Percentiles rank a stretch among this genome's conserved stretches.
These are phyloP conservation scores for Numida meleagris DNA, from an alignment of 2,113 vertebrate species.

Conservation along the genomic window DNA sequence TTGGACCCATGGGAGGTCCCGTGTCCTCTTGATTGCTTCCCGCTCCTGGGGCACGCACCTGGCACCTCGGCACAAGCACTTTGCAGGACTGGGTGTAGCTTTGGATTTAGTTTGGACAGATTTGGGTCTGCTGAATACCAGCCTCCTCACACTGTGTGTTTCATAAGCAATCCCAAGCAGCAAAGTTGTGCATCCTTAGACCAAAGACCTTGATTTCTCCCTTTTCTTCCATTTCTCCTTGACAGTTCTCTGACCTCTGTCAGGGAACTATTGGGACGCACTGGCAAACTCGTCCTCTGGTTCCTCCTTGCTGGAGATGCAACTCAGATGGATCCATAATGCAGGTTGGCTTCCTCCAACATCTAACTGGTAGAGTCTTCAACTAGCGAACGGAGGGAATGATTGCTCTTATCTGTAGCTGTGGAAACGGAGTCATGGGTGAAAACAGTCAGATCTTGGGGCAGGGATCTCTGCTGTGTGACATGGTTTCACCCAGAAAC, in stretches of 20 bases:
- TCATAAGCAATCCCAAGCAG: not conserved
- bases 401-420: not conserved
- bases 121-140: not conserved
- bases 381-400: not conserved
- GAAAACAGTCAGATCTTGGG: not conserved
- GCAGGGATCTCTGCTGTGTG: not conserved
- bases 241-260: not conserved
- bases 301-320: constrained; percentile 8
- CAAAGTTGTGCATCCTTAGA: not conserved
- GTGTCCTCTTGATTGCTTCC: fast-evolving
- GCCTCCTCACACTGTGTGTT: fast-evolving
- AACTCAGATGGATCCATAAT: not conserved
- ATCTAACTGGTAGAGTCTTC: not conserved
- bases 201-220: not conserved
- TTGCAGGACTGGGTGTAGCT: not conserved
- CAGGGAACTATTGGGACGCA: not conserved
- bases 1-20: not conserved
- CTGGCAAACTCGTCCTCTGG: not conserved
- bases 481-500: not conserved
- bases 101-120: not conserved
- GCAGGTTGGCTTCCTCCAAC: not conserved
- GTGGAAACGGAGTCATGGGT: not conserved
- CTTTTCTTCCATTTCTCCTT: not conserved
- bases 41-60: not conserved
- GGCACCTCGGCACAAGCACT: fast-evolving